Base-by-base conservation (phyloP, 1,140 invertebrate species). In the Protaetia brevitarsis region DNA sequence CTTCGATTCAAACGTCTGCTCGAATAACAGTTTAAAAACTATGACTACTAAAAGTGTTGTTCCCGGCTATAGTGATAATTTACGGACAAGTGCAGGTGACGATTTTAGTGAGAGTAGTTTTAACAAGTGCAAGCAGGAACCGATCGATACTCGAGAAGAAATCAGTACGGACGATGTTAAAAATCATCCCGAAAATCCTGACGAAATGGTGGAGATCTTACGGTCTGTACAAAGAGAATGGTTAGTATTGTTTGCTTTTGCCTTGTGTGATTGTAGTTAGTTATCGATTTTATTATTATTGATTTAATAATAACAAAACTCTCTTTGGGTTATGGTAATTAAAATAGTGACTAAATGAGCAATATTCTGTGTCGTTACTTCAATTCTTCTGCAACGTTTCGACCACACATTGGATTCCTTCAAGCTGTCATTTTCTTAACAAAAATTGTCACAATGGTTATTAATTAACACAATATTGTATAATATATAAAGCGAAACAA, bases 151-250 rank as follows among this genome's bases (percentile, higher is more conserved):
- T 8, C 36, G 61, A 34, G 63, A 70, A 30, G 68, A 64, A 41
- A 62, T 65, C 1, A n/a, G 13, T 10, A 26, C 28, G 27, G 23
- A 65, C 31, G 65, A 58, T 19, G 59, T 8, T 30, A 11, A n/a
- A 16, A 27, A 59, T 59, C 16, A 51, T 7, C 28, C 65, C 41
- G 64, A 69, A 16, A 28, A 67, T 29, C 57, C 71, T 66, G 72
- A 76, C 27, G 72, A 76, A 65, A 72, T 71, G 71, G 68, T 76
- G 5, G 76, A 74, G 65, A 73, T 75, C 63, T 64, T 76, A 2
- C 64, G 71, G 57, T 70, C 70, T 45, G 61, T 78, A 11, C 69
- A 70, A 65, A 74, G 70, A 61, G 74, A 78, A 58, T 77, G 76
- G 76, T 76, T 68, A 71, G 73, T 66, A 61, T 61, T 69, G 59